Percentiles rank a stretch among this genome's conserved stretches.
Evolutionary conservation across 2,888 invertebrate species (phyloP).

Genomic region (Achlya flavicornis): DNA sequence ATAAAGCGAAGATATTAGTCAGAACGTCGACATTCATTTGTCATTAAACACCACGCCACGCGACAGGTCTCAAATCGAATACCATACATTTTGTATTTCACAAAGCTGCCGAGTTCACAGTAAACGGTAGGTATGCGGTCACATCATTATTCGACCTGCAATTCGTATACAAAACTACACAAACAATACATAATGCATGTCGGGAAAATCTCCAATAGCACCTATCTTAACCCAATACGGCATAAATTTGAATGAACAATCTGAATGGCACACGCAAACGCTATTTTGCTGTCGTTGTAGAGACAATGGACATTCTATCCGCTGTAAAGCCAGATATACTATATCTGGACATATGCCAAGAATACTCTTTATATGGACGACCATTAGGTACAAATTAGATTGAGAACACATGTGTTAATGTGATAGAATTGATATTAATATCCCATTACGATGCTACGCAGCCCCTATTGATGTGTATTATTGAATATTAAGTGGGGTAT

Average conservation of each 20-base stretch:
- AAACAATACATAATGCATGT: constrained; percentile 31
- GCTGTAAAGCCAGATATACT: constrained; percentile 39
- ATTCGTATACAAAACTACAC: constrained; percentile 32
- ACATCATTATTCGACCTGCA: constrained; percentile 70
- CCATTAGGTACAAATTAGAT: constrained; percentile 28
- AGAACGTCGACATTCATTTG: constrained; percentile 1
- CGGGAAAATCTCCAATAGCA: constrained; percentile 23
- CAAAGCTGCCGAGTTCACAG: constrained; percentile 56
- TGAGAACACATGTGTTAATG: constrained; percentile 20
- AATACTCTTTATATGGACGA: constrained; percentile 27
- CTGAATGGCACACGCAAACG: constrained; percentile 29
- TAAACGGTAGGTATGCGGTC: constrained; percentile 55
- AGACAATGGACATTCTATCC: constrained; percentile 74
- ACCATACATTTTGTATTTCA: constrained; percentile 54
- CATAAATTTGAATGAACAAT: constrained; percentile 40
- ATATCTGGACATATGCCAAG: constrained; percentile 26
- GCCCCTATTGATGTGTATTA: constrained; percentile 39
- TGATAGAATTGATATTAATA: constrained; percentile 44
- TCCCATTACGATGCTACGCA: constrained; percentile 52
- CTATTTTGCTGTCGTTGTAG: constrained; percentile 42
- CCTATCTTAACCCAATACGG: constrained; percentile 40
- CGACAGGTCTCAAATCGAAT: constrained; percentile 38
- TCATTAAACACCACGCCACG: background rate
- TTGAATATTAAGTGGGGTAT: constrained; percentile 44
- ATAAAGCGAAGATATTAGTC: background rate